These are phyloP conservation scores for Ailurus styani DNA, from an alignment of 2,113 vertebrate species.

Conservation along the genomic window DNA sequence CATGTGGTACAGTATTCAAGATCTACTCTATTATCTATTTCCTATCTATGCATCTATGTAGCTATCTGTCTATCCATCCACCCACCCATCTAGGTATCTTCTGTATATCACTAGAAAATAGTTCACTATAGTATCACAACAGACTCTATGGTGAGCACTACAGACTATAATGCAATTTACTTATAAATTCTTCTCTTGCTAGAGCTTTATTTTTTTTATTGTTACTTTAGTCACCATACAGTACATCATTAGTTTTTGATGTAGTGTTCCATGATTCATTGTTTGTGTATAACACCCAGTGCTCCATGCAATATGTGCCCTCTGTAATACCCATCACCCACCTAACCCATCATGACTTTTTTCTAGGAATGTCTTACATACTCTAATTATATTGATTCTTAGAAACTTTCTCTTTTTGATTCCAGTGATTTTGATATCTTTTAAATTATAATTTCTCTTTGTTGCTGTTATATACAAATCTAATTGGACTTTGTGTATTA, in stretches of 20 bases:
- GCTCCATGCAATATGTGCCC: too few relatives aligned
- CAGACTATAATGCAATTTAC: neutral
- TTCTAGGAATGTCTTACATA: neutral
- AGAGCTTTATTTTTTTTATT: neutral
- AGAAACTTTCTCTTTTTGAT: neutral
- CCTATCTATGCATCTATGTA: neutral
- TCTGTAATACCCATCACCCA: too few relatives aligned
- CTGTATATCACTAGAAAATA: neutral
- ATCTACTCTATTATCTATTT: neutral
- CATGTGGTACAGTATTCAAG: neutral
- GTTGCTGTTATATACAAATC: neutral
- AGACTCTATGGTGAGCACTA: neutral
- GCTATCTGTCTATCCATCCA: neutral
- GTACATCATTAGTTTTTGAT: too few relatives aligned
- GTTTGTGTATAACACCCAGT: too few relatives aligned
- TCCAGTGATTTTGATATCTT: neutral
- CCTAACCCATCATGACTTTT: neutral
- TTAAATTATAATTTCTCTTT: slow-evolving; percentile 22
- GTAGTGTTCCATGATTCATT: too few relatives aligned
- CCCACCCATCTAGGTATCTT: neutral
- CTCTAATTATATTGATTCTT: neutral
- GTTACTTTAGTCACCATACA: too few relatives aligned
- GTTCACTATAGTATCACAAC: neutral
- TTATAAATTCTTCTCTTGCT: neutral
- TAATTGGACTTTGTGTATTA: neutral